These are phyloP conservation scores for Lasioglossum oenotherae DNA, from an alignment of 2,888 invertebrate species.

Conservation along the genomic window DNA sequence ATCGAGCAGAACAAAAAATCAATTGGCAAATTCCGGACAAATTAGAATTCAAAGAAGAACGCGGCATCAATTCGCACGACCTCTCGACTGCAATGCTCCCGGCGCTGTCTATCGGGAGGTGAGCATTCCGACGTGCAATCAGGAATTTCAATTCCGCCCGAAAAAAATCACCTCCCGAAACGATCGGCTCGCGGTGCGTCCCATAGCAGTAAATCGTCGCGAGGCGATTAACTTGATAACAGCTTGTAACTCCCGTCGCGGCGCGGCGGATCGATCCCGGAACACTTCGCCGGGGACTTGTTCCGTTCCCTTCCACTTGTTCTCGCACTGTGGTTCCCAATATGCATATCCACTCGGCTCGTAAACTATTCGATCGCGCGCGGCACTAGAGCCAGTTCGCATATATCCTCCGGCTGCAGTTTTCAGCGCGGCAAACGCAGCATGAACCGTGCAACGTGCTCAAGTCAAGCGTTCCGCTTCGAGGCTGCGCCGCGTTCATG, in stretches of 20 bases:
- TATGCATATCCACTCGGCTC: constrained; percentile 19
- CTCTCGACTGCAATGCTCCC: background rate
- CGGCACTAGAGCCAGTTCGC: constrained; percentile 14
- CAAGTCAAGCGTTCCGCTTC: constrained; percentile 18
- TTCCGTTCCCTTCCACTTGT: constrained; percentile 19
- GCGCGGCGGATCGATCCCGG: background rate
- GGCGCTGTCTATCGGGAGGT: background rate
- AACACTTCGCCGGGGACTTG: constrained; percentile 18
- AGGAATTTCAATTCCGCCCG: background rate
- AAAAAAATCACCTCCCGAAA: background rate
- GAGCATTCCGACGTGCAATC: background rate
- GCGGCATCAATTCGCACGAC: background rate
- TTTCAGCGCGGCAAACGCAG: constrained; percentile 11
- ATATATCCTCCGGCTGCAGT: constrained; percentile 1
- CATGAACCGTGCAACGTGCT: constrained; percentile 5
- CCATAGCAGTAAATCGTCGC: constrained; percentile 17
- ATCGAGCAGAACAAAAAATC: background rate
- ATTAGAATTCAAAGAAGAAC: background rate
- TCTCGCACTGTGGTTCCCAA: constrained; percentile 11
- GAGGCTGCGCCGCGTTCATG: background rate
- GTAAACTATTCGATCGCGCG: constrained; percentile 33
- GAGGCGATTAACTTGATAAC: constrained; percentile 32
- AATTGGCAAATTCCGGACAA: background rate
- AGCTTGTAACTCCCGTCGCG: constrained; percentile 2
- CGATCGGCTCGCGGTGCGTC: constrained; percentile 3